These are phyloP conservation scores for Harpegnathos saltator DNA, from an alignment of 1,140 invertebrate genomes.

Conservation along the genomic window DNA sequence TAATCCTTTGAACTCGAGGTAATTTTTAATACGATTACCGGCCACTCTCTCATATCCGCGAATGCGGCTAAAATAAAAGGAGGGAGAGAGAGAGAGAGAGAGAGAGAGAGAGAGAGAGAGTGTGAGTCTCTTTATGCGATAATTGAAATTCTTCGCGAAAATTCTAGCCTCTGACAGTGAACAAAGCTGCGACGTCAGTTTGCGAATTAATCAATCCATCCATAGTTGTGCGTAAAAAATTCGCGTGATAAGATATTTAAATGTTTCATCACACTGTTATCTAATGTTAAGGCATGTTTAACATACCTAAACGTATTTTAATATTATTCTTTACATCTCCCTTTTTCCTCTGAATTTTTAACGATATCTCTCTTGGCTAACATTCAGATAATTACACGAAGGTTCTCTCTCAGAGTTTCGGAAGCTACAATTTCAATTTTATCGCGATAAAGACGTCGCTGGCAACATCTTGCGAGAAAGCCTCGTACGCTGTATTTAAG, in stretches of 20 bases:
- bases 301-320: no score
- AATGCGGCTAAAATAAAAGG: no score
- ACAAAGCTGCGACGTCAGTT: no score
- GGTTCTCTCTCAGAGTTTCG: background rate
- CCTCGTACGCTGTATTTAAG: background rate
- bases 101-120: slow-evolving; percentile 1
- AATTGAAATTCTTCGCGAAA: slow-evolving; percentile 1
- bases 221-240: background rate
- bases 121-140: background rate
- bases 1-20: slow-evolving; percentile 21
- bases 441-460: no score
- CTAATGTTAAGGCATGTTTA: no score
- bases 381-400: background rate
- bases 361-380: background rate
- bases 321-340: no score
- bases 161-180: background rate
- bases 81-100: slow-evolving; percentile 1
- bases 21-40: slow-evolving; percentile 12
- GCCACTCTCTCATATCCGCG: no score
- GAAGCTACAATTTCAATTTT: no score
- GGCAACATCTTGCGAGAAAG: no score
- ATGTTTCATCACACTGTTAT: no score
- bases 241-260: no score
- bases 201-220: background rate
- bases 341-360: background rate